Base-by-base conservation (phyloP, 2,888 invertebrate species). In the Orthosia gothica region DNA sequence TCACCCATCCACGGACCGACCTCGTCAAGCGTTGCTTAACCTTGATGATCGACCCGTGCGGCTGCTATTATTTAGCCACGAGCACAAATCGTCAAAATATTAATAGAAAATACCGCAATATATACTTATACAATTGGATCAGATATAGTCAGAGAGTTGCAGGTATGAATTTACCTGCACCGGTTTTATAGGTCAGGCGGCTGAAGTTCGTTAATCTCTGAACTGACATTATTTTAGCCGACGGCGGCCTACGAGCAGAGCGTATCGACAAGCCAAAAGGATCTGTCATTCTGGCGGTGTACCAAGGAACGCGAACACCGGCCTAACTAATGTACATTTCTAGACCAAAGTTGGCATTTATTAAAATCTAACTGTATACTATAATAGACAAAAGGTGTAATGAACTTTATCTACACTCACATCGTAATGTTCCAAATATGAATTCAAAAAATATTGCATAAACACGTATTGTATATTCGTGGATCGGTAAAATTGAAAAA, bases 151-250 rank as follows among this genome's bases (percentile, higher is more conserved):
- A 87, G 82, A 77, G 83, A 83, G 74, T 83, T 72, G 79, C 84
- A 83, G 85, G 84, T 87, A 89, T 87, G 87, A 88, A 87, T 91
- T 91, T 89, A 92, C 92, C 91, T 91, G 91, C 89, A 89, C 87
- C 83, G 79, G 90, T 92, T 95, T 95, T 93, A 94, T 96, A 95
- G 95, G 96, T 96, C 95, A 95, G 90, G 90, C 93, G 94, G 93
- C 93, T 93, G 93, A 95, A 95, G 96, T 96, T 95, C 96, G 95
- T 96, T 96, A 95, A 93, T 96, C 96, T 96, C 94, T 94, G 93
- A 94, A 95, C 94, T 94, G 95, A 95, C 95, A 95, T 96, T 96
- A 96, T 95, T 96, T 95, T 94, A 91, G 92, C 93, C 93, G 91
- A 90, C 94, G 92, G 91, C 91, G 93, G 92, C 93, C 93, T 92